Evolutionary conservation across 2,888 invertebrate species (phyloP), one percentile per base, ranked within the genome.

Genomic region (Noctuana brunneofusca): DNA sequence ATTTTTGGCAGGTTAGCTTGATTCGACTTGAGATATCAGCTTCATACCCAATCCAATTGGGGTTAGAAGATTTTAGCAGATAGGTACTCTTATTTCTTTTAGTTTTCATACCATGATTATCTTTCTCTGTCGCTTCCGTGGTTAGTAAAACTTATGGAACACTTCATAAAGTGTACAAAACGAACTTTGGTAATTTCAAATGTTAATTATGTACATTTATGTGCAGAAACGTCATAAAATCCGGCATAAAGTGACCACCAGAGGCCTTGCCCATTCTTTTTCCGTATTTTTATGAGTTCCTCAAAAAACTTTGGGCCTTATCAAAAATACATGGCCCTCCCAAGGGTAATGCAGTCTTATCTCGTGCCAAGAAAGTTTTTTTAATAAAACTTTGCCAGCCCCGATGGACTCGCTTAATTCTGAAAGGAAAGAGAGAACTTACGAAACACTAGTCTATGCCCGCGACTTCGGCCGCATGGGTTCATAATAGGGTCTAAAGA

Each of bases 361-460:
- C 14, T 30, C 27, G 1, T 8, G 16, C n/a, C 38, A n/a, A 2
- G 3, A 4, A 16, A 38, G 38, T 14, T 38, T 38, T 38, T 38
- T 38, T 38, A 38, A 38, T 38, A 38, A 38, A 38, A 38, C 38
- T 38, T 38, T 38, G 38, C 6, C 14, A n/a, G 16, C n/a, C 38
- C 16, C 38, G 16, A 8, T 4, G 38, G 38, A 38, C 38, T 38
- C 38, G 38, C 16, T 16, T 14, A 38, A 38, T 16, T 38, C 16
- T 16, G 38, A 1, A 30, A 8, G 8, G 38, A 1, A 30, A 8
- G 8, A 30, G 8, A 30, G 27, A 30, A 30, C 8, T 30, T 30
- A 8, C n/a, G n/a, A n/a, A n/a, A n/a, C n/a, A n/a, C n/a, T n/a
- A n/a, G n/a, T n/a, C n/a, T n/a, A n/a, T n/a, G n/a, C n/a, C n/a